Conservation (phyloP, 2,888 invertebrate species). For the Nectonema munidae region DNA sequence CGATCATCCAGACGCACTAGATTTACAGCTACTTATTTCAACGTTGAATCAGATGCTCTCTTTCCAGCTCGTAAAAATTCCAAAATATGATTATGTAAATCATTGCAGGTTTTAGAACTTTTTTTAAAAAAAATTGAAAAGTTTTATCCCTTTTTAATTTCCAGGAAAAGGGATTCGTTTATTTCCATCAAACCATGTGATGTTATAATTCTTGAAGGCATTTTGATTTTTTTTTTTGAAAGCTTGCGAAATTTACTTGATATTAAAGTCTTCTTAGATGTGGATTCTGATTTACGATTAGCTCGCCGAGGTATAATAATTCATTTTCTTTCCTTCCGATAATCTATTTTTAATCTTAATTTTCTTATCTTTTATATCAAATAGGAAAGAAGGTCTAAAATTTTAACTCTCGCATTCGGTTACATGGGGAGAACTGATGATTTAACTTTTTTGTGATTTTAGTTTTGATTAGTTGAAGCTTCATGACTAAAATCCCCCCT, state of each 20-base stretch:
- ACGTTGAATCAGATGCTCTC: constrained; percentile 46
- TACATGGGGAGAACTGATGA: no score
- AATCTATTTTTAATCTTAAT: no score
- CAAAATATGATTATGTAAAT: constrained; percentile 60
- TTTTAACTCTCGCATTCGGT: no score
- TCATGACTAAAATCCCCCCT: no score
- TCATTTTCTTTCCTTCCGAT: constrained; percentile 6
- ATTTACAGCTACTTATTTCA: constrained; percentile 46
- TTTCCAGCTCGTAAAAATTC: constrained; percentile 55
- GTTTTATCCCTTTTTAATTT: neutral
- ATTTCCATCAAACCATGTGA: constrained; percentile 67
- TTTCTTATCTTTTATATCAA: no score
- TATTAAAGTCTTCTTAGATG: constrained; percentile 96
- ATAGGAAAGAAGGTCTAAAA: no score
- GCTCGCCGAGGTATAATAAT: constrained; percentile 47
- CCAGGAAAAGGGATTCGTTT: constrained; percentile 18
- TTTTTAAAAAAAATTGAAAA: neutral
- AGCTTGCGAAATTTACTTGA: constrained; percentile 72
- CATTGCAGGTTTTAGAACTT: constrained; percentile 37
- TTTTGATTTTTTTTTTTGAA: constrained; percentile 81
- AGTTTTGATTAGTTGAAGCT: no score
- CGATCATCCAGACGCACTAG: constrained; percentile 84
- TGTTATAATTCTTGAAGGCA: constrained; percentile 83
- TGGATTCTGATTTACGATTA: constrained; percentile 80
- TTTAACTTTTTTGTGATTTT: no score